Evolutionary conservation across 92 coral and sea anemone genomes (phyloP), one percentile per base, ranked within the genome.

Genomic region (Heliopora coerulea): DNA sequence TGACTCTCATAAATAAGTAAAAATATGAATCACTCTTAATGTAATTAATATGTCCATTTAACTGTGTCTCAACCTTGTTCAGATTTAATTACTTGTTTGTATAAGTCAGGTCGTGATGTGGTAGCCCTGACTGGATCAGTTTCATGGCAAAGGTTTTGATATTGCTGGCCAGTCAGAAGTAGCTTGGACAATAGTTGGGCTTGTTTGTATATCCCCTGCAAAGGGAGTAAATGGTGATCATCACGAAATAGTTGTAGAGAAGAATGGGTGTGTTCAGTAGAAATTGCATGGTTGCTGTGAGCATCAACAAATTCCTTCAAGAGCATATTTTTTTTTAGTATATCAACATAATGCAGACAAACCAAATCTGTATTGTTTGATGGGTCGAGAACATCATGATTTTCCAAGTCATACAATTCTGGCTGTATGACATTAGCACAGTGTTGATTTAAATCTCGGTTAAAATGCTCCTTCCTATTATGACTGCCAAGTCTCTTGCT

Each of bases 341-440:
- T 59, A 56, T 54, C 74, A 41, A 80, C 88, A 74, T 78, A 84
- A 49, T 79, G 88, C 41, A 80, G 58, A 65, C 84, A 84, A 42
- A 79, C 79, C 66, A 84, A 65, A 67, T 84, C 88, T 42, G 82
- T 80, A 25, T 74, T 75, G 61, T 78, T 84, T 17, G 84, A 72
- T 19, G 88, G 88, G 58, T 84, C 84, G 24, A 84, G 69, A 32
- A 84, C 49, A 27, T 84, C 80, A 20, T 73, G 54, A 31, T 70
- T 59, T 76, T 84, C 88, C 63, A 84, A 72, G 46, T 56, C 61
- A 49, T 78, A 84, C 35, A 84, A 73, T 58, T 48, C 75, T 65
- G 30, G 63, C 52, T 74, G 68, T 24, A 69, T 59, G 14, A 70
- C 78, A 62, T 79, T 79, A 31, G 76, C 67, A 60, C 72, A 48